These are phyloP conservation scores for Brachycybe producta DNA, from an alignment of 2,888 invertebrate species.

Conservation along the genomic window DNA sequence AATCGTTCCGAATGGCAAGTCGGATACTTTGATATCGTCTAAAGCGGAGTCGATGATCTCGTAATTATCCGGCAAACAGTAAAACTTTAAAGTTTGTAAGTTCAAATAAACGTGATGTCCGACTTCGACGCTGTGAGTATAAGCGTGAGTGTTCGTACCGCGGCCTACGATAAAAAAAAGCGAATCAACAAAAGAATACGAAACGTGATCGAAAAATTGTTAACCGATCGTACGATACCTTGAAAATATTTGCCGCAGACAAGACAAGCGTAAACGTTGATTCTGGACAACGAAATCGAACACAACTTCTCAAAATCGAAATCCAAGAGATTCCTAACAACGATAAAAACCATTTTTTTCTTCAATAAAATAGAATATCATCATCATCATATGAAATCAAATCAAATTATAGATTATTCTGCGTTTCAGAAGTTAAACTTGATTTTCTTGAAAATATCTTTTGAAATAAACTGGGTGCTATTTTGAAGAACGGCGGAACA, in stretches of 20 bases:
- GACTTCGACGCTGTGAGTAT: slow-evolving; percentile 95
- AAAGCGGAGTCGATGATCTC: slow-evolving; percentile 95
- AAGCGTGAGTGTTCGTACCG: slow-evolving; percentile 95
- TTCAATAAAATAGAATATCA: not conserved
- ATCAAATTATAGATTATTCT: no score
- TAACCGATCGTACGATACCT: slow-evolving; percentile 33
- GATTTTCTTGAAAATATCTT: no score
- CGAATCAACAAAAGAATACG: slow-evolving; percentile 10
- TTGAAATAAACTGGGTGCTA: no score
- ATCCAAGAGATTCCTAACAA: slow-evolving; percentile 68
- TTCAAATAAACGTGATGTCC: slow-evolving; percentile 97
- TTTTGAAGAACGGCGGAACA: no score
- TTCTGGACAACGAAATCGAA: slow-evolving; percentile 90
- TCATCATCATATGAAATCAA: not conserved
- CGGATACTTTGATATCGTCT: slow-evolving; percentile 75
- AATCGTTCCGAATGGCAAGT: not conserved
- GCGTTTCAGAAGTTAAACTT: no score
- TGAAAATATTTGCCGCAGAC: slow-evolving; percentile 98
- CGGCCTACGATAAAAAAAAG: slow-evolving; percentile 51
- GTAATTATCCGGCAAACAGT: slow-evolving; percentile 98
- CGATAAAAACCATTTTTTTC: not conserved
- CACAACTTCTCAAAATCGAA: slow-evolving; percentile 99
- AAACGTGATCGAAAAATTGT: not conserved
- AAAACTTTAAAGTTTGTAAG: slow-evolving; percentile 90
- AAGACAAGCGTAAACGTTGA: slow-evolving; percentile 98